Evolutionary conservation across 2,113 vertebrate genomes (phyloP).

Genomic region (Eptatretus burgeri): DNA sequence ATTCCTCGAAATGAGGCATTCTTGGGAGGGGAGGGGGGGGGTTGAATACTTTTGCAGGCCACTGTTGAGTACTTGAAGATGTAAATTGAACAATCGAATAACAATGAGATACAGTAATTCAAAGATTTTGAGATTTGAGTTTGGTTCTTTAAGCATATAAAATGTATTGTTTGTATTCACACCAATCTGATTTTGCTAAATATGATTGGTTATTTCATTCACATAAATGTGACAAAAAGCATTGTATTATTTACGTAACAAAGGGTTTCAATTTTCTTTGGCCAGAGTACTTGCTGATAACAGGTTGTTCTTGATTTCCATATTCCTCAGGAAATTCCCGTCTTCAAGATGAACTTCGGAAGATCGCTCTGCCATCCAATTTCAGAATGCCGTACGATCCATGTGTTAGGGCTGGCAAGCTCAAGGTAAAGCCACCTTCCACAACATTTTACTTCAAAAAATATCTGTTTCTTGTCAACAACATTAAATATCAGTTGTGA

Average conservation of each 20-base stretch:
- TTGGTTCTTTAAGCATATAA: background rate
- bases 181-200: background rate
- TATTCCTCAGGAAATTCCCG: constrained; percentile 38
- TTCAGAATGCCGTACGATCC: constrained; percentile 85
- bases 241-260: background rate
- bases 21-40: too few relatives aligned
- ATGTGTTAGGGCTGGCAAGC: constrained; percentile 48
- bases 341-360: constrained; percentile 70
- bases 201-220: background rate
- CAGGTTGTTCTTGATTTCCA: background rate
- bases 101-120: too few relatives aligned
- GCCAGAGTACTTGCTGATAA: background rate
- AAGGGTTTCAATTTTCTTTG: background rate
- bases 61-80: too few relatives aligned
- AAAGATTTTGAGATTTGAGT: too few relatives aligned
- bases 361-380: constrained; percentile 41
- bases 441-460: background rate
- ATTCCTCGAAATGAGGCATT: too few relatives aligned
- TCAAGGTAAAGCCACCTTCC: constrained; percentile 31
- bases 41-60: too few relatives aligned
- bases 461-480: background rate
- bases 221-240: background rate
- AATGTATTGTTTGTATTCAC: background rate
- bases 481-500: background rate
- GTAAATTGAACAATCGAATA: too few relatives aligned